Evolutionary conservation across 2,113 vertebrate genomes (phyloP), one percentile per base, ranked within the genome.

Genomic region (Chaenogobius annularis): DNA sequence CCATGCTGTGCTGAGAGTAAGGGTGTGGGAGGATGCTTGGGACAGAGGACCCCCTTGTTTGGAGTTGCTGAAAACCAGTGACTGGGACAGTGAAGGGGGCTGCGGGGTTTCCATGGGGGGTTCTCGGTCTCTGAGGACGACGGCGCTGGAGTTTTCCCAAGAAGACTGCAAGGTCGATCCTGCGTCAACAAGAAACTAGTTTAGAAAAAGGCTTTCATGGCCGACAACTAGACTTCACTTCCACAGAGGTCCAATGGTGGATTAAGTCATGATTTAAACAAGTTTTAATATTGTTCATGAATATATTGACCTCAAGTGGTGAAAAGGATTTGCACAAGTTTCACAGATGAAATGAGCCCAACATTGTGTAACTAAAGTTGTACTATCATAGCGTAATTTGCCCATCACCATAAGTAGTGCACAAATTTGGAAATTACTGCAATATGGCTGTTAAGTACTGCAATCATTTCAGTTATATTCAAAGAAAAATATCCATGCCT

Each of bases 51-150:
- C 81, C 22, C 88, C 93, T 92, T 98, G 97, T 91, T 98, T 99
- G 68, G 97, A 98, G 83, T 96, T 99, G 93, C 95, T 99, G 90
- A 98, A 99, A 79, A 99, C 96, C 92, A 99, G 90, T 2, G 96
- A 96, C 87, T 98, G 96, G 5, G 95, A 93, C 83, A 98, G 88
- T 64, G 96, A 91, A 31, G 95, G 87, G 23, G 96, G 95, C 92
- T 96, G 95, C 72, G 93, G 75, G 14, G 94, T 84, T 76, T 98
- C 96, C 92, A 95, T 85, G 65, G 89, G 92, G 94, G 76, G 0
- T 94, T 90, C 82, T 98, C 97, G 10, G 93, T 95, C 93, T 98
- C 97, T 66, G 96, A 91, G 15, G 96, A 95, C 75, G 96, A 95
- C 66, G 96, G 93, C 15, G 96, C 94, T 0, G 97, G 96, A 0